Evolutionary conservation across 2,888 invertebrate species (phyloP), one percentile per base, ranked within the genome.

Genomic region (Cheilosia vulpina): DNA sequence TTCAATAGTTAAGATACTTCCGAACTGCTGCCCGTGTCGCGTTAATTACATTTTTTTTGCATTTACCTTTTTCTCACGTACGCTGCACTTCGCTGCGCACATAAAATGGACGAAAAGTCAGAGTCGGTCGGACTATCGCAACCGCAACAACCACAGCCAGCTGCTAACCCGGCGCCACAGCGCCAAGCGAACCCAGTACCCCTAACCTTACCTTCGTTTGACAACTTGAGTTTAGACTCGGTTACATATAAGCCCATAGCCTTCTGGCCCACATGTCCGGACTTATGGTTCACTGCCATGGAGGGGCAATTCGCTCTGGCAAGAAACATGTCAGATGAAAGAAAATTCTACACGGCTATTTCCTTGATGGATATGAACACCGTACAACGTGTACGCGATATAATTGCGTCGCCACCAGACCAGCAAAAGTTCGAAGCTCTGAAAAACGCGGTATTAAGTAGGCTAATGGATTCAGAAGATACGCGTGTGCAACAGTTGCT

Each of bases 401-500:
- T 47, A 1, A 47, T 63, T 6, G n/a, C 47, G 7, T 9, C 27
- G 1, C 68, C 66, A 31, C 68, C 55, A 2, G 0, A 19, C 11
- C 55, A 55, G 2, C n/a, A 11, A 2, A 68, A 68, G 11, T 55
- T 45, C 1, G 21, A 65, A n/a, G 65, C 38, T 0, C 38, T 65
- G 1, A 52, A 65, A 5, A 38, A 6, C 1, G 50, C 69, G 1
- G 45, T 57, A 9, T 11, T 57, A 2, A n/a, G 34, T 0, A 27
- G 57, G 2, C 6, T 57, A 15, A 69, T 69, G 69, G 57, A 69
- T n/a, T 69, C 57, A 4, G 69, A 69, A n/a, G 68, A 47, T 11
- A 31, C 31, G 1, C 19, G 34, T 3, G 2, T 66, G 13, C 66
- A 66, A 11, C 38, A 53, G 7, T 41, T 66, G 4, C 41, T 66